Conservation (phyloP, 2,113 vertebrate species). For the Lycocorax pyrrhopterus region DNA sequence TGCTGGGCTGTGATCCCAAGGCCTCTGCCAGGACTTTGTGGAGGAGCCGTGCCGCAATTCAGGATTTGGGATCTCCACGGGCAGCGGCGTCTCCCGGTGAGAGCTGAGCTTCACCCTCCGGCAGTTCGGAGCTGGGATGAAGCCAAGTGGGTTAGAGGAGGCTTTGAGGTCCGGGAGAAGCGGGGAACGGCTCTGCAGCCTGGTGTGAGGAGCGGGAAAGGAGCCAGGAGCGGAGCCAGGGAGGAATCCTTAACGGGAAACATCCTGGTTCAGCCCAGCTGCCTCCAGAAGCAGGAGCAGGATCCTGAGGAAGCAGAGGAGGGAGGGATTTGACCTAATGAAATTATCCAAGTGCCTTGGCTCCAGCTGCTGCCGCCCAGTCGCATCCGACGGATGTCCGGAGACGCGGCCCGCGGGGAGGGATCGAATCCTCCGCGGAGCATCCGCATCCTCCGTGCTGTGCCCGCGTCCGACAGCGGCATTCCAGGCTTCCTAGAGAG, state of each 20-base stretch:
- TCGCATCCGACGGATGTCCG: neutral
- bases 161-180: neutral
- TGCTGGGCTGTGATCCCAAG: neutral
- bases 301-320: neutral
- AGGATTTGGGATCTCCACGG: neutral
- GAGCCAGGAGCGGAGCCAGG: neutral
- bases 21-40: neutral
- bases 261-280: neutral
- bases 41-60: neutral
- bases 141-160: constrained; percentile 36
- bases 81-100: neutral
- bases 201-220: neutral
- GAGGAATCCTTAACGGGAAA: neutral
- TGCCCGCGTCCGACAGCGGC: fast-evolving
- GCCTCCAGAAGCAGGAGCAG: neutral
- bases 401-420: neutral
- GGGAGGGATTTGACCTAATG: neutral
- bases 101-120: neutral
- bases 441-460: fast-evolving
- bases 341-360: neutral
- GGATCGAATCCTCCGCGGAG: neutral
- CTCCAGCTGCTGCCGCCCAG: neutral
- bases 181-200: neutral
- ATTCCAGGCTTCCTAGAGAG: neutral
- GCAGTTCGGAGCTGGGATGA: neutral